phyloP scores from a whole-genome alignment of 2,888 invertebrate genomes.

The Eurytoma adleriae region DNA sequence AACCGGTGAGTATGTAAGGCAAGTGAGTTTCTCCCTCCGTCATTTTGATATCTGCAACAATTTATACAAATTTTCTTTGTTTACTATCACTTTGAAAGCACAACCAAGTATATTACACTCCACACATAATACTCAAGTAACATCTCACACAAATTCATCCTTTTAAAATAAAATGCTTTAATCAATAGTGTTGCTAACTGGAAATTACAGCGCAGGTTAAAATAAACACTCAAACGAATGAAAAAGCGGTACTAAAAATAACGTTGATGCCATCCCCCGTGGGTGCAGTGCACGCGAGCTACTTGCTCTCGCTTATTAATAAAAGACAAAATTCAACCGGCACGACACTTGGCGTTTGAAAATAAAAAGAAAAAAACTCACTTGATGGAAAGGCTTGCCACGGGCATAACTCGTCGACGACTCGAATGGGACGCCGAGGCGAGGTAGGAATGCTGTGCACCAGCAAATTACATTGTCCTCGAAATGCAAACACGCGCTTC shows the following conservation, averaged over 20 bases:
- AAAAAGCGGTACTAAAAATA: conserved; percentile 22
- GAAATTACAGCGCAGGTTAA: conserved; percentile 17
- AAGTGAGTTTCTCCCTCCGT: conserved; percentile 60
- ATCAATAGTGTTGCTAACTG: too few relatives aligned
- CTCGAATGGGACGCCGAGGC: conserved; percentile 18
- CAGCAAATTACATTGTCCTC: conserved; percentile 53
- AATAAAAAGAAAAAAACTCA: conserved; percentile 22
- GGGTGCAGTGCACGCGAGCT: neutral
- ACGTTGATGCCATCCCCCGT: neutral
- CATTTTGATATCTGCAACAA: conserved; percentile 49
- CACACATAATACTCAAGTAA: neutral
- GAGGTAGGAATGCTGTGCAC: conserved; percentile 12
- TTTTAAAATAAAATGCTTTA: too few relatives aligned
- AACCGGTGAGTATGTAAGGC: conserved; percentile 68
- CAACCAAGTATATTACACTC: neutral
- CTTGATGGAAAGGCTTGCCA: conserved; percentile 20
- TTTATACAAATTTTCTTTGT: conserved; percentile 1
- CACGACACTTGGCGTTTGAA: neutral
- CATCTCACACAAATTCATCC: too few relatives aligned
- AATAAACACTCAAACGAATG: conserved; percentile 11
- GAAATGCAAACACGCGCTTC: conserved; percentile 47
- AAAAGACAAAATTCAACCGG: conserved; percentile 8
- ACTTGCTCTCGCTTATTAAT: neutral
- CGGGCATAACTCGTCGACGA: conserved; percentile 44
- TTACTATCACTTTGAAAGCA: neutral